Evolutionary conservation across 2,113 vertebrate genomes (phyloP), one percentile per base, ranked within the genome.

Genomic region (Macrotus californicus): DNA sequence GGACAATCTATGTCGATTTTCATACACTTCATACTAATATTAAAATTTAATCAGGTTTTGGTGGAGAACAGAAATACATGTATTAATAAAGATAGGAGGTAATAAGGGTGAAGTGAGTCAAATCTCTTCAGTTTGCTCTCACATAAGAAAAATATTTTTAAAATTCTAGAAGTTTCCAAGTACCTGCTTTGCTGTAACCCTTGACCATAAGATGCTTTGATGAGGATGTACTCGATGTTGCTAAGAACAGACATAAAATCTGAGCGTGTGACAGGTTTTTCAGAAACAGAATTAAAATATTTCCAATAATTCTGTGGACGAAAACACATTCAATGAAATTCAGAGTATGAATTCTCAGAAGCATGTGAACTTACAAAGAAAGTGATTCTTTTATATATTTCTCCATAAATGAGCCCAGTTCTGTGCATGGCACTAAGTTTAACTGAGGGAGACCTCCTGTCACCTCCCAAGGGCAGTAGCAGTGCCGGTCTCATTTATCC

Each of bases 121-220:
- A 52, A 81, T n/a, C 61, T 43, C n/a, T 83, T 61, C 56, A 29
- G 10, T 70, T 93, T 67, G 18, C 1, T 59, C 48, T 82, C 81
- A 82, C 29, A 36, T n/a, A 15, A 73, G 43, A 81, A 52, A 90
- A 52, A 70, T 21, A 90, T 22, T n/a, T 26, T 52, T 24, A 56
- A 41, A 61, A 36, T 50, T 81, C 77, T 69, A 14, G 80, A 97
- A 41, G 73, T 14, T 86, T 82, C 61, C 36, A n/a, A 66, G 61
- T 97, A 99, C 99, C 99, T 99, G 99, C 99, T 99, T 96, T 99
- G 99, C 96, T 98, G 98, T 43, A 99, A 97, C 7, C 98, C 98
- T 69, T 98, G 98, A 1, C 99, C 99, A 15, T 99, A 99, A 0
- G 99, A 98, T 26, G 99, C 99, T 95, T 99, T 99, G 91, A 99